Conservation (phyloP, 2,113 vertebrate genomes). For the Numenius arquata region DNA sequence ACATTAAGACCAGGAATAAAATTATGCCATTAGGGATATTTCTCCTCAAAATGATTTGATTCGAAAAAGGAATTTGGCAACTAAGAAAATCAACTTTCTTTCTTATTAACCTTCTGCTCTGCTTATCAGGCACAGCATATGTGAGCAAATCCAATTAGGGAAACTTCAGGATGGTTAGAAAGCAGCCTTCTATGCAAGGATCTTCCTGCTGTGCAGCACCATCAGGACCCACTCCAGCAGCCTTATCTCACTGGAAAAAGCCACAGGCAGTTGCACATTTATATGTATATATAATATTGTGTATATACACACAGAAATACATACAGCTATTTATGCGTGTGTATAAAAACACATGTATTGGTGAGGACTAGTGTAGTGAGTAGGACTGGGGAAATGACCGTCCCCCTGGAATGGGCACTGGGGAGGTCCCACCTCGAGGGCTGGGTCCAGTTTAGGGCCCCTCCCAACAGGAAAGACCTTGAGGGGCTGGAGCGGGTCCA, state of each 20-base stretch:
- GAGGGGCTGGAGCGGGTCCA: too few species aligned
- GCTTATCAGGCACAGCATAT: slow-evolving; percentile 39
- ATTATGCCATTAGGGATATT: background rate
- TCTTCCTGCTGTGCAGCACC: background rate
- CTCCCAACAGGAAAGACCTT: too few species aligned
- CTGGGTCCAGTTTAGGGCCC: too few species aligned
- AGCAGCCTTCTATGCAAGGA: background rate
- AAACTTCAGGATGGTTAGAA: background rate
- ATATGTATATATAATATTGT: too few species aligned
- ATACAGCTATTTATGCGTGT: too few species aligned
- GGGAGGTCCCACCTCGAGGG: too few species aligned
- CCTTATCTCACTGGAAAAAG: background rate
- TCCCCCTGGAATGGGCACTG: too few species aligned
- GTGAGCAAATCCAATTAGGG: slow-evolving; percentile 57
- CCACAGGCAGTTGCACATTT: background rate
- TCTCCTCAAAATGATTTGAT: background rate
- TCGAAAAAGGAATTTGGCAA: slow-evolving; percentile 35
- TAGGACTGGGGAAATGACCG: too few species aligned
- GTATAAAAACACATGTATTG: too few species aligned
- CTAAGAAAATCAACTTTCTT: slow-evolving; percentile 6
- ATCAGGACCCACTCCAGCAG: background rate
- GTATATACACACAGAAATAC: too few species aligned
- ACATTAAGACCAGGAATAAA: background rate
- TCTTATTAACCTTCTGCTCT: slow-evolving; percentile 46
- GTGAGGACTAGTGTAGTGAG: too few species aligned